Conservation (phyloP, 2,888 invertebrate genomes). For the Iphiclides podalirius region DNA sequence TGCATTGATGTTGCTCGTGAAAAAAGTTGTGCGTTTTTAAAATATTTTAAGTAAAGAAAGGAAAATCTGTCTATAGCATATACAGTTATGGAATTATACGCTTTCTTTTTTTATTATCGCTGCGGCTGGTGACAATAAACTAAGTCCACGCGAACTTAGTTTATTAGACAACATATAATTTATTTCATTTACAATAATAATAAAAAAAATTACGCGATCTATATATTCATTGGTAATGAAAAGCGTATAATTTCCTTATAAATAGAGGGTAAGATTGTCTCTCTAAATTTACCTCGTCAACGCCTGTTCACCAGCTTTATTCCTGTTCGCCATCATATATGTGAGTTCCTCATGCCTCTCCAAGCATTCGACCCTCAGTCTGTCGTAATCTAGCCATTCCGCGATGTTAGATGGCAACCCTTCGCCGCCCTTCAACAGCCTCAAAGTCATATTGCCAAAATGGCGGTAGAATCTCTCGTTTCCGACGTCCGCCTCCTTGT, state of each 20-base stretch:
- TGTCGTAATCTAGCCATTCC: conserved; percentile 80
- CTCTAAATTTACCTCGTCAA: conserved; percentile 68
- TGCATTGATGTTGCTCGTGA: conserved; percentile 29
- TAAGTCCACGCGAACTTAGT: no score
- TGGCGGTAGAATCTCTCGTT: conserved; percentile 62
- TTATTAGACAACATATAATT: no score
- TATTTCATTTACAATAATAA: no score
- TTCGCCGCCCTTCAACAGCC: conserved; percentile 69
- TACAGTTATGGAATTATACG: conserved; percentile 7
- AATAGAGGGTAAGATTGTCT: no score
- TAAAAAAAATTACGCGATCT: no score
- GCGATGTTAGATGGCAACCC: conserved; percentile 71
- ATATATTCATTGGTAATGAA: no score
- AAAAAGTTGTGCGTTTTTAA: not conserved
- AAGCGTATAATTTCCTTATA: no score
- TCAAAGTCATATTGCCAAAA: conserved; percentile 78
- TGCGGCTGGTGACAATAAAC: no score
- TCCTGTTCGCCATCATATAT: conserved; percentile 58
- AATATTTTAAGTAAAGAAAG: no score
- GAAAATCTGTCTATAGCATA: no score
- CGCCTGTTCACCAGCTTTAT: conserved; percentile 48
- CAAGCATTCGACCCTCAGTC: conserved; percentile 78
- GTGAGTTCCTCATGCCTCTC: conserved; percentile 61
- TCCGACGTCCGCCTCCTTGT: conserved; percentile 34
- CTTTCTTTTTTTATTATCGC: no score